These are phyloP conservation scores for Epinotia nisella DNA, from an alignment of 2,888 invertebrate species.

Conservation along the genomic window DNA sequence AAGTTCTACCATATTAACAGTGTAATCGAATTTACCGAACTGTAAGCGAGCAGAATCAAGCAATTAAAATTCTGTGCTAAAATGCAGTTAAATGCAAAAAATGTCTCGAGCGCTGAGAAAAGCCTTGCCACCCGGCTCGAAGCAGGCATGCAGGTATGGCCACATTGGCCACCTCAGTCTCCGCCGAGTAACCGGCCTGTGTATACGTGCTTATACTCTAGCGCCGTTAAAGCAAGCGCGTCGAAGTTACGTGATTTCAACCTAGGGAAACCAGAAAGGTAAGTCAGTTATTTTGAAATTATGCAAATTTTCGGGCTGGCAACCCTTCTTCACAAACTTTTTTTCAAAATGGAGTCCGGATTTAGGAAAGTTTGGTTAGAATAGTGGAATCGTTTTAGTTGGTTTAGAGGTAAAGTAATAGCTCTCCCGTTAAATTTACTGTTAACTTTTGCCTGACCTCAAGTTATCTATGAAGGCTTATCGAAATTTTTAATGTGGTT, in stretches of 20 bases:
- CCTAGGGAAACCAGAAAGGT: slow-evolving; percentile 29
- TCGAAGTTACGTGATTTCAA: slow-evolving; percentile 34
- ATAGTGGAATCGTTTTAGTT: slow-evolving; percentile 26
- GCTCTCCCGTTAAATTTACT: slow-evolving; percentile 39
- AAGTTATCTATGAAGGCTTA: slow-evolving; percentile 27
- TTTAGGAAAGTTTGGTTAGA: slow-evolving; percentile 10
- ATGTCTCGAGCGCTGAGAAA: slow-evolving; percentile 11
- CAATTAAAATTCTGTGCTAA: not conserved
- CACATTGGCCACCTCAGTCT: slow-evolving; percentile 33
- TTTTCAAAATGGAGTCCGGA: slow-evolving; percentile 15
- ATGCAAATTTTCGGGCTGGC: slow-evolving; percentile 18
- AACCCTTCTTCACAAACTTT: slow-evolving; percentile 6
- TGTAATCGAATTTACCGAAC: not conserved
- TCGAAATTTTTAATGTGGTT: slow-evolving; percentile 23
- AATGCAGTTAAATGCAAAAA: slow-evolving; percentile 11
- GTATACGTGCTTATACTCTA: not conserved
- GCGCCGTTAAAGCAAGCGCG: slow-evolving; percentile 29
- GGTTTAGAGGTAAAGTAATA: slow-evolving; percentile 29
- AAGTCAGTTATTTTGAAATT: slow-evolving; percentile 23
- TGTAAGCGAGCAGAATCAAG: not conserved
- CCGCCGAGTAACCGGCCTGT: slow-evolving; percentile 24
- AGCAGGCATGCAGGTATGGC: slow-evolving; percentile 33
- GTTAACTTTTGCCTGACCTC: slow-evolving; percentile 32
- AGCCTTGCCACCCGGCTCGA: slow-evolving; percentile 27
- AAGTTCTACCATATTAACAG: not conserved